A percentile compares a stretch with the other conserved stretches of the same genome.
Conservation (phyloP, 1,140 invertebrate genomes). For the Bilobella aurantiaca region DNA sequence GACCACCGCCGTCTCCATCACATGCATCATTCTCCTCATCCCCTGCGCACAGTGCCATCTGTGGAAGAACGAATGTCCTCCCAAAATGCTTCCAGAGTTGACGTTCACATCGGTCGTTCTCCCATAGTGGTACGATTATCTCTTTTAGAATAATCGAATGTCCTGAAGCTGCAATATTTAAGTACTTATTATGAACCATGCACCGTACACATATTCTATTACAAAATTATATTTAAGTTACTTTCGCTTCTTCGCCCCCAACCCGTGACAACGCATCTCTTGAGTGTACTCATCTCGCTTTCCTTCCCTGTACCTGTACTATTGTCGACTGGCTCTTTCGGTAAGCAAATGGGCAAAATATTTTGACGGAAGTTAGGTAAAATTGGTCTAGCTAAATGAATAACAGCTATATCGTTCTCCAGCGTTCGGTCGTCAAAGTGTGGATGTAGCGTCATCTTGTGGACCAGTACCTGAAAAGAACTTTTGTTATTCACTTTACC, state of each 20-base stretch:
- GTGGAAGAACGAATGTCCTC: constrained; percentile 41
- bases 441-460: constrained; percentile 36
- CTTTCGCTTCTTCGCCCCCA: constrained; percentile 47
- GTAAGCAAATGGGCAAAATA: constrained; percentile 26
- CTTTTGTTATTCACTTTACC: too few relatives aligned
- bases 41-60: constrained; percentile 47
- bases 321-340: not conserved
- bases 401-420: constrained; percentile 43
- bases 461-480: constrained; percentile 30
- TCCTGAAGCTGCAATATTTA: constrained; percentile 10
- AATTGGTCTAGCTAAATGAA: constrained; percentile 39
- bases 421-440: constrained; percentile 41
- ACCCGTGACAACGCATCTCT: constrained; percentile 48
- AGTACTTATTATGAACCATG: not conserved
- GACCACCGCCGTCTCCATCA: constrained; percentile 57
- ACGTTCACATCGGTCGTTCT: constrained; percentile 39
- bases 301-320: not conserved
- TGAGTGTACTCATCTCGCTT: not conserved
- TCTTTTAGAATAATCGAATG: constrained; percentile 45
- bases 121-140: constrained; percentile 44
- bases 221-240: constrained; percentile 31
- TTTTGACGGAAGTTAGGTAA: constrained; percentile 20
- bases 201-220: not conserved
- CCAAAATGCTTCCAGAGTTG: constrained; percentile 42
- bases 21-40: constrained; percentile 44